A percentile compares a stretch with the other conserved stretches of the same genome.
Conservation (phyloP, 2,797 vertebrate species). For the Valencia hispanica region DNA sequence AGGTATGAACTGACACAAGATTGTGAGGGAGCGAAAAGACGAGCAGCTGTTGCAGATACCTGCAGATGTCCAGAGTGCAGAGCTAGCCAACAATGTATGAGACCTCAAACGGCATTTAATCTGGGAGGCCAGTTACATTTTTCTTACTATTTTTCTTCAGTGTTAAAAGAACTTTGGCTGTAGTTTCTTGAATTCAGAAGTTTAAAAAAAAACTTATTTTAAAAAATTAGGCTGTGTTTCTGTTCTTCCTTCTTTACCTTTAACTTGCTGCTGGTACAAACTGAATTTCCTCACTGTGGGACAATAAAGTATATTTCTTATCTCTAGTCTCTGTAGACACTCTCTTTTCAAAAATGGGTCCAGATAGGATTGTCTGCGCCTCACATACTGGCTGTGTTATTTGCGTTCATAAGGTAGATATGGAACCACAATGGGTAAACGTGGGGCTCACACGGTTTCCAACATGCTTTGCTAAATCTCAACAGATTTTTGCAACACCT, state of each 20-base stretch:
- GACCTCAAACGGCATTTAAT: not conserved
- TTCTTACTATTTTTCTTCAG: not conserved
- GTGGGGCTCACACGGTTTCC: not conserved
- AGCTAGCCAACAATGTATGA: not conserved
- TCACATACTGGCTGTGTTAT: not conserved
- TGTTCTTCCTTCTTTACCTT: not conserved
- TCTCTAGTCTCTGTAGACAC: not conserved
- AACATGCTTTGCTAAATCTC: not conserved
- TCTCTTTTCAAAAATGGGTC: not conserved
- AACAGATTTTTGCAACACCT: not conserved
- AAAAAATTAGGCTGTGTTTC: no score
- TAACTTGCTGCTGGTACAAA: not conserved
- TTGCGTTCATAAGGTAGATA: constrained; percentile 4
- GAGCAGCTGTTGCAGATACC: no score
- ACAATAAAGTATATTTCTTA: not conserved
- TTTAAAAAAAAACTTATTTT: no score
- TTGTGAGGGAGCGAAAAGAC: no score
- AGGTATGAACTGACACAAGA: no score
- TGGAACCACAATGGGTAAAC: not conserved
- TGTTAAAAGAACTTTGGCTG: not conserved
- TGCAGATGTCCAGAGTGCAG: not conserved
- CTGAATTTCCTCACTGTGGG: not conserved
- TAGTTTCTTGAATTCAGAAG: not conserved
- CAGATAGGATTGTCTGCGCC: not conserved
- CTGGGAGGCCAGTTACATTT: not conserved